phyloP scores from a whole-genome alignment of 2,888 invertebrate species.

The Ommatoiulus sabulosus region DNA sequence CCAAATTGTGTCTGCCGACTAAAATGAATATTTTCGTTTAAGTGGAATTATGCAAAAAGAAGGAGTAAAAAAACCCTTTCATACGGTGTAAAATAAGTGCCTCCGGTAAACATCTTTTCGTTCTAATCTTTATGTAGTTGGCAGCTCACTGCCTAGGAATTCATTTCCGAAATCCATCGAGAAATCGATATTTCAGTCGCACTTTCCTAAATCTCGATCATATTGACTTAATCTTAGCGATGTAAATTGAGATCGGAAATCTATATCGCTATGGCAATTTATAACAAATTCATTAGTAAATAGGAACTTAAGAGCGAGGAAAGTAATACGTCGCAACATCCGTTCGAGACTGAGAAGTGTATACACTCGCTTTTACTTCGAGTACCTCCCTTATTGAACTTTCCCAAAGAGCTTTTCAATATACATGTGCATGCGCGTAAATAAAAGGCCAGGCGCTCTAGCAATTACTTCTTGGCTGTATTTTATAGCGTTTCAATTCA shows the following conservation, averaged over 20 bases:
- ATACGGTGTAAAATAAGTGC: not conserved
- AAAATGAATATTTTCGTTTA: not conserved
- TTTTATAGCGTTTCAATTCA: conserved; percentile 33
- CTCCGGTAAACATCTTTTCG: not conserved
- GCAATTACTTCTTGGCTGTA: conserved; percentile 24
- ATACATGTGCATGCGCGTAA: not conserved
- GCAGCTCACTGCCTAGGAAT: not conserved
- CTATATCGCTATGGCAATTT: conserved; percentile 29
- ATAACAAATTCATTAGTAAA: conserved; percentile 39
- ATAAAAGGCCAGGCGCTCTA: not conserved
- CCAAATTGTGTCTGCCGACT: too few species aligned
- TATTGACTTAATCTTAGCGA: conserved; percentile 36
- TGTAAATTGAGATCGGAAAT: conserved; percentile 43
- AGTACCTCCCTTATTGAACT: not conserved
- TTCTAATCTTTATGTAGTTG: not conserved
- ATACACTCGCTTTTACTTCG: not conserved
- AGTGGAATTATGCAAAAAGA: not conserved
- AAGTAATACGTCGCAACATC: not conserved
- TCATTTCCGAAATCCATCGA: not conserved
- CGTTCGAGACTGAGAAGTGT: not conserved
- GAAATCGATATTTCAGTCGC: conserved; percentile 22
- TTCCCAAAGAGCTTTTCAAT: not conserved
- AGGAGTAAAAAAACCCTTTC: not conserved
- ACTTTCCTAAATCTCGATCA: conserved; percentile 43
- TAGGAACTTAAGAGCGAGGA: not conserved